These are phyloP conservation scores for Riptortus pedestris DNA, from an alignment of 1,140 invertebrate genomes.

Conservation along the genomic window DNA sequence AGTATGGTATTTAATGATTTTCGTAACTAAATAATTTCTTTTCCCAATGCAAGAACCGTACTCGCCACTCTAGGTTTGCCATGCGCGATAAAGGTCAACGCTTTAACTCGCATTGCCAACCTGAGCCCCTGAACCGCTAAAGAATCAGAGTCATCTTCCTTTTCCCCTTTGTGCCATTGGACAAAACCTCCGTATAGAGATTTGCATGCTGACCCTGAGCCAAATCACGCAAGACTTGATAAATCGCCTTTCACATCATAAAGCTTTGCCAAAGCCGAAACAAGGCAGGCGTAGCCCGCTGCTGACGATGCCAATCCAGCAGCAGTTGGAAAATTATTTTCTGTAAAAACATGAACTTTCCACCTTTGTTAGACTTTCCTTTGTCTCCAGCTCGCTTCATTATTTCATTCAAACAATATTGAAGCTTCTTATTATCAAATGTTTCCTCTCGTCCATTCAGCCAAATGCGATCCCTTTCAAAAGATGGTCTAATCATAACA, in stretches of 20 bases:
- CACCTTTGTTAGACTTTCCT: conserved; percentile 40
- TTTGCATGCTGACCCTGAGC: conserved; percentile 93
- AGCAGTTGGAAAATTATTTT: conserved; percentile 97
- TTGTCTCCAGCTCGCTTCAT: no score
- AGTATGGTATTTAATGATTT: no score
- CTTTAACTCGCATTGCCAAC: no score
- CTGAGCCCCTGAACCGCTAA: conserved; percentile 63
- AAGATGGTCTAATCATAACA: conserved; percentile 56
- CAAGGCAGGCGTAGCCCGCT: conserved; percentile 89
- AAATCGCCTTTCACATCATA: conserved; percentile 70
- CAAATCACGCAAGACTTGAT: conserved; percentile 70
- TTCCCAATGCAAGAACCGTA: no score
- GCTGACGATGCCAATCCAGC: conserved; percentile 96
- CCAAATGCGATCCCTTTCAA: conserved; percentile 73
- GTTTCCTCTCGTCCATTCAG: conserved; percentile 75
- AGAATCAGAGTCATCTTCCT: conserved; percentile 67
- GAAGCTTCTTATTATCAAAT: conserved; percentile 59
- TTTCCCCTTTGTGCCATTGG: conserved; percentile 68
- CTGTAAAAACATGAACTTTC: conserved; percentile 80
- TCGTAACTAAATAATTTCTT: no score
- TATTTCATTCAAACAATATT: conserved; percentile 67
- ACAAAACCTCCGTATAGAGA: conserved; percentile 86
- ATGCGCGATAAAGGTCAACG: no score
- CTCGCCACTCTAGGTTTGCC: no score
- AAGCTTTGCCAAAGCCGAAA: conserved; percentile 61